phyloP scores from a whole-genome alignment of 2,888 invertebrate species.

The Megalurothrips usitatus region DNA sequence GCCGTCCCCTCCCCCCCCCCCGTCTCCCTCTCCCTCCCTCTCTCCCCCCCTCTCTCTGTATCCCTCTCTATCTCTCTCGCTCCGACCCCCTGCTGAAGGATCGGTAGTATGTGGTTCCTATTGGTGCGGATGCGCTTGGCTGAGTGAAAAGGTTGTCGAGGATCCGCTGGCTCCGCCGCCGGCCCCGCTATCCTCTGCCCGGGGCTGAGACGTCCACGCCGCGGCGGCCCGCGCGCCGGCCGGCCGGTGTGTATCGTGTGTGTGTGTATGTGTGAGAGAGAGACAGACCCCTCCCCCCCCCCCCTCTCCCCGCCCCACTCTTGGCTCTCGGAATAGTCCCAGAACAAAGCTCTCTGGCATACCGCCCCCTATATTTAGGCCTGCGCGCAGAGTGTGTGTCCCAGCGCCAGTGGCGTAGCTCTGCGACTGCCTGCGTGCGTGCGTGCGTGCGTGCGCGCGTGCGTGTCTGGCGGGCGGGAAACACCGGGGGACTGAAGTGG shows the following conservation, averaged over 20 bases:
- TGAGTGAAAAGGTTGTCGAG: no score
- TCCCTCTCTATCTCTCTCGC: background rate
- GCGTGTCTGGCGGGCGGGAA: background rate
- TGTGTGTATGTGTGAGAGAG: background rate
- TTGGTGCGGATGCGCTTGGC: no score
- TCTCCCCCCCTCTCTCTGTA: background rate
- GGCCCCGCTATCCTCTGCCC: background rate
- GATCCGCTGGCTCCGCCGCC: background rate
- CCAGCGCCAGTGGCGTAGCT: background rate
- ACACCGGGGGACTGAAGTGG: background rate
- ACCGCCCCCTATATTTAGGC: conserved; percentile 24
- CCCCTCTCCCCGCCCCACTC: background rate
- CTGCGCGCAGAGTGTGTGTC: background rate
- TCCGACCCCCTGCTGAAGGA: background rate
- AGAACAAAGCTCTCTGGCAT: conserved; percentile 19
- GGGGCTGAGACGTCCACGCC: no score
- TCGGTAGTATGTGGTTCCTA: no score
- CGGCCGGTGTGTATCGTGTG: no score
- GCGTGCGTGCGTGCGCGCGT: background rate
- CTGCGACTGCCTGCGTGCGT: background rate
- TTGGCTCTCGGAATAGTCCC: conserved; percentile 23
- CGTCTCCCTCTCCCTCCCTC: background rate
- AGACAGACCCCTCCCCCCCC: background rate
- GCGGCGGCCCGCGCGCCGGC: no score
- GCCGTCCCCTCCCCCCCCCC: background rate